A percentile compares a stretch with the other conserved stretches of the same genome.
Conservation (phyloP, 2,113 vertebrate species). For the Pogonocichla stellata region DNA sequence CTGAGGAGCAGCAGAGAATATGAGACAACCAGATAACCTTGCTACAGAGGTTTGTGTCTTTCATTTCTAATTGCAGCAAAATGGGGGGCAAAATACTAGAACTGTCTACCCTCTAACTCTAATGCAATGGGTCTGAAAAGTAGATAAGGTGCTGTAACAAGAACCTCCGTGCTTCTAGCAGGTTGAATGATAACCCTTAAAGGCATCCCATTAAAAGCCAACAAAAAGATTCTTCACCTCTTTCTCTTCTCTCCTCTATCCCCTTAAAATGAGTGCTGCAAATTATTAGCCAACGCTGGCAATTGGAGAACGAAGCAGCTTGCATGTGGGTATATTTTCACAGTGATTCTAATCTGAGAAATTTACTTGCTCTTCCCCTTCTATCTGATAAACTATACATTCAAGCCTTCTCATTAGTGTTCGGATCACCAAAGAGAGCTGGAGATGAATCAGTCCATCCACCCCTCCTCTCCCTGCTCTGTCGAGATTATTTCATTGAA, state of each 20-base stretch:
- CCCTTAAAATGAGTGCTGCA: conserved; percentile 4
- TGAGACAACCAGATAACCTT: neutral
- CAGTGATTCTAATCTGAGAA: conserved; percentile 50
- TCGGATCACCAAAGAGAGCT: conserved; percentile 58
- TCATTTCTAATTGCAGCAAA: conserved; percentile 25
- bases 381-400: conserved; percentile 64
- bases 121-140: neutral
- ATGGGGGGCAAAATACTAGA: neutral
- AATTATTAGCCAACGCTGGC: conserved; percentile 27
- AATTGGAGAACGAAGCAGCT: conserved; percentile 25
- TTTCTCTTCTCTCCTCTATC: neutral
- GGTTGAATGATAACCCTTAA: conserved; percentile 17
- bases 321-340: conserved; percentile 34
- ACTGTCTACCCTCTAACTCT: neutral
- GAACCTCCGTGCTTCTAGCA: neutral
- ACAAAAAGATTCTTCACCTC: neutral
- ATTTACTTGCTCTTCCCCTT: conserved; percentile 43
- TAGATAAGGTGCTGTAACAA: neutral
- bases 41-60: neutral
- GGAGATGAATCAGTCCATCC: conserved; percentile 55
- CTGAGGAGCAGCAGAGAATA: neutral
- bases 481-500: conserved; percentile 71
- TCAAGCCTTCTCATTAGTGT: conserved; percentile 60
- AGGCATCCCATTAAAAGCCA: conserved; percentile 37
- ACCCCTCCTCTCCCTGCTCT: conserved; percentile 58